A percentile compares a stretch with the other conserved stretches of the same genome.
Conservation (phyloP, 2,797 vertebrate genomes). For the Urocyon cinereoargenteus region DNA sequence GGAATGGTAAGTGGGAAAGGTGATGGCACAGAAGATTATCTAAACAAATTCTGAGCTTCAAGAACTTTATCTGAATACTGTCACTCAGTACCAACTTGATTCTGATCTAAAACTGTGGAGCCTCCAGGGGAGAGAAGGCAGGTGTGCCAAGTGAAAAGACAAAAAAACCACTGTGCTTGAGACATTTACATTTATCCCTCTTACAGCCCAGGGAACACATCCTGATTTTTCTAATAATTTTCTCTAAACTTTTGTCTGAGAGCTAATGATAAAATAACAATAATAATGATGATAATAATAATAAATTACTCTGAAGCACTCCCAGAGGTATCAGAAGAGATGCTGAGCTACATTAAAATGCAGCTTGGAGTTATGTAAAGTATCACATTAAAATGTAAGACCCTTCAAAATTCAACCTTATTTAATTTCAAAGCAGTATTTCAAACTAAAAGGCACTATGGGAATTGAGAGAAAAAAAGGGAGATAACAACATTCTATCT, state of each 20-base stretch:
- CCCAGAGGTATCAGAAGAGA: conserved; percentile 42
- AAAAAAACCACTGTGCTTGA: not conserved
- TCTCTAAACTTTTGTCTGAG: conserved; percentile 46
- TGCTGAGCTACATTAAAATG: conserved; percentile 52
- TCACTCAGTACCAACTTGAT: not conserved
- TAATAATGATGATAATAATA: not conserved
- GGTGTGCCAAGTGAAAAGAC: not conserved
- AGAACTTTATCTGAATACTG: not conserved
- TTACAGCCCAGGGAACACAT: not conserved
- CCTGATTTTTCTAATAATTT: not conserved
- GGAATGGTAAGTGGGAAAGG: not conserved
- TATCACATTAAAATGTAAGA: conserved; percentile 73
- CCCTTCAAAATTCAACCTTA: conserved; percentile 68
- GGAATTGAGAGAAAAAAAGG: conserved; percentile 27
- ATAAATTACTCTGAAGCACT: conserved; percentile 41
- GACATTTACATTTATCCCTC: not conserved
- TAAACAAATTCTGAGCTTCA: not conserved
- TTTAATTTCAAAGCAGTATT: conserved; percentile 67
- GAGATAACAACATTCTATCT: not conserved
- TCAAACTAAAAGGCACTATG: conserved; percentile 54
- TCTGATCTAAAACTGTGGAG: not conserved
- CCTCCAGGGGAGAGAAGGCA: not conserved
- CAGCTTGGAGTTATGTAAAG: conserved; percentile 32
- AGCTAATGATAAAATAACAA: conserved; percentile 58
- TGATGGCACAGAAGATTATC: not conserved